Percentiles rank a stretch among this genome's conserved stretches.
phyloP scores from a whole-genome alignment of 1,140 invertebrate species.

The Metaphire vulgaris region DNA sequence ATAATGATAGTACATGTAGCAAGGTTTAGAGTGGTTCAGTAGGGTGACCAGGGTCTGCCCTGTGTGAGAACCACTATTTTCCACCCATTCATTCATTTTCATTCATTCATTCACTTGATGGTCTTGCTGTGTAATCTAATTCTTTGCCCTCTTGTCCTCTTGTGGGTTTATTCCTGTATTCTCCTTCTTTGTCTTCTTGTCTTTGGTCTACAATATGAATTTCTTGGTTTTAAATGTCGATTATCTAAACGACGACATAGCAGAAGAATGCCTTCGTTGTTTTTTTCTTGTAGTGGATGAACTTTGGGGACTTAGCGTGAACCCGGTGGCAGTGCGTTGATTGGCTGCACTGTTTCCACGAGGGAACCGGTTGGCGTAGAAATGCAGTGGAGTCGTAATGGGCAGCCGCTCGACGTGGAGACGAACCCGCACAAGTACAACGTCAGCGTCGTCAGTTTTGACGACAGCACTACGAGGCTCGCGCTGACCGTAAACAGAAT shows the following conservation, averaged over 20 bases:
- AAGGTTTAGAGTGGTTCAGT: no score
- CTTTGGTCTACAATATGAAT: background rate
- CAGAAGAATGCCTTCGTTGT: background rate
- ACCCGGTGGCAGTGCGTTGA: background rate
- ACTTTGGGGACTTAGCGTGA: background rate
- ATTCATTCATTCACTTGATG: no score
- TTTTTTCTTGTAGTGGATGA: background rate
- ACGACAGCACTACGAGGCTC: background rate
- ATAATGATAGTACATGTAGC: no score
- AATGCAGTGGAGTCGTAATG: background rate
- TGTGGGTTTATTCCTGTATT: no score
- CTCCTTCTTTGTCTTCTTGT: no score
- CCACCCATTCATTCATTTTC: no score
- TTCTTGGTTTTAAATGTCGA: background rate
- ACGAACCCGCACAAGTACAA: background rate
- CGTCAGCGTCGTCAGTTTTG: background rate
- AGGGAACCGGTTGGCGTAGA: background rate
- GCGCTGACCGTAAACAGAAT: background rate
- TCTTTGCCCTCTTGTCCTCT: no score
- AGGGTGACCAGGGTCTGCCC: no score
- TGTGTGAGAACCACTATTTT: no score
- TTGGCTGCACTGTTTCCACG: constrained; percentile 4
- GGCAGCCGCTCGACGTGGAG: background rate
- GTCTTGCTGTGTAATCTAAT: background rate
- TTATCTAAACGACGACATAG: no score